Percentiles rank a stretch among this genome's conserved stretches.
These are phyloP conservation scores for Corythornis vintsioides DNA, from an alignment of 2,113 vertebrate species.

Conservation along the genomic window DNA sequence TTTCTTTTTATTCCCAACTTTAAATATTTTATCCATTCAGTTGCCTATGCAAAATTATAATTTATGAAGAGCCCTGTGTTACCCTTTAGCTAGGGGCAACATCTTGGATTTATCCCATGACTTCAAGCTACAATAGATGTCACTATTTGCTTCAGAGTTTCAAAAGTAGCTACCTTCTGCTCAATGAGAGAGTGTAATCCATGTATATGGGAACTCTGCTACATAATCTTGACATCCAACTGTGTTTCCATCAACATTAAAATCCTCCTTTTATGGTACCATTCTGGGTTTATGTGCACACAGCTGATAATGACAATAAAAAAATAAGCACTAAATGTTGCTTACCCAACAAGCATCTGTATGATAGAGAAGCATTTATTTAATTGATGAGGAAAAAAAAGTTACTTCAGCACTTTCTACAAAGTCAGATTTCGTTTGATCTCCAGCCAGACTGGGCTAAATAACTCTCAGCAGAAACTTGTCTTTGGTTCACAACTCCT, in stretches of 20 bases:
- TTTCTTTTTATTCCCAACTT: slow-evolving; percentile 5
- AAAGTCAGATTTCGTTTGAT: not conserved
- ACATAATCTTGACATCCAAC: not conserved
- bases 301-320: not conserved
- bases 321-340: not conserved
- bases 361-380: not conserved
- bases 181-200: not conserved
- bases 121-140: not conserved
- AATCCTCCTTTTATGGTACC: not conserved
- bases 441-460: not conserved
- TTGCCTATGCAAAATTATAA: not conserved
- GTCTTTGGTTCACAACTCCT: not conserved
- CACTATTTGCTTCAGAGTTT: not conserved
- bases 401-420: not conserved
- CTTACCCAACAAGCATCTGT: not conserved
- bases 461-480: not conserved
- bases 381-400: not conserved
- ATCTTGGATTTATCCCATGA: not conserved
- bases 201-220: not conserved
- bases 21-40: slow-evolving; percentile 22
- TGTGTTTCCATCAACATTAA: not conserved
- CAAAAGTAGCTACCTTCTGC: not conserved
- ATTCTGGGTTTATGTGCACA: not conserved
- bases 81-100: not conserved
- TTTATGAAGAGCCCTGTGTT: not conserved